Evolutionary conservation across 2,113 vertebrate species (phyloP).

Genomic region (Pomatostomus ruficeps): DNA sequence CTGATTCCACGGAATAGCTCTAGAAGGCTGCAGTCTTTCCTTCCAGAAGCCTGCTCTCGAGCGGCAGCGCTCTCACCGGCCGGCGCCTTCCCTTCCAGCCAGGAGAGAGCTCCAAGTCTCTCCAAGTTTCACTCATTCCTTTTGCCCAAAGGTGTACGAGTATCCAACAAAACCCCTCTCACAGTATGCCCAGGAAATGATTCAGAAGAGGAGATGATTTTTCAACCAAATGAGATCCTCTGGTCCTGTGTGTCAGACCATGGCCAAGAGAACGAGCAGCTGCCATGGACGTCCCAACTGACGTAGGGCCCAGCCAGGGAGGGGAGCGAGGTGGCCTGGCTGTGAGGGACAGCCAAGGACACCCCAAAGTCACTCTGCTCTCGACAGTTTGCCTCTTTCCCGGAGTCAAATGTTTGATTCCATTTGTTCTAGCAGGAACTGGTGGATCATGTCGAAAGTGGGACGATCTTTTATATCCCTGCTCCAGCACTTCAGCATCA

Average conservation of each 20-base stretch:
- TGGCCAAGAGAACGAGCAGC: constrained; percentile 64
- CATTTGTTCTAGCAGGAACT: constrained; percentile 81
- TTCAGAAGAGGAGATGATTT: constrained; percentile 65
- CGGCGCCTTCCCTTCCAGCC: neutral
- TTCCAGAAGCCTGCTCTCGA: neutral
- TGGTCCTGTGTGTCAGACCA: constrained; percentile 50
- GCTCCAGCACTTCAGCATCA: constrained; percentile 95
- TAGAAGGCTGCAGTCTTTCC: neutral
- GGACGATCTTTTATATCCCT: constrained; percentile 91
- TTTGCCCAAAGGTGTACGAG: neutral
- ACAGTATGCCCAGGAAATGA: constrained; percentile 62
- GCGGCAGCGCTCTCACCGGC: neutral
- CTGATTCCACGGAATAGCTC: constrained; percentile 5
- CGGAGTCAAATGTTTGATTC: constrained; percentile 64
- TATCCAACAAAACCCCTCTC: constrained; percentile 25
- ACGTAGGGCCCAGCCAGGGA: neutral
- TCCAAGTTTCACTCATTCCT: neutral
- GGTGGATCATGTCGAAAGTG: constrained; percentile 88
- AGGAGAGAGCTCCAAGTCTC: neutral
- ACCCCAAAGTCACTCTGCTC: neutral
- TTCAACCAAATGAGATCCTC: constrained; percentile 46
- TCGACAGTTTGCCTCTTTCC: neutral
- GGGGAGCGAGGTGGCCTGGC: constrained; percentile 14
- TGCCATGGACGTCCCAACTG: constrained; percentile 31
- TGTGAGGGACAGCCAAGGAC: neutral